A percentile compares a stretch with the other conserved stretches of the same genome.
phyloP scores from a whole-genome alignment of 2,888 invertebrate genomes.

The Lapara coniferarum region DNA sequence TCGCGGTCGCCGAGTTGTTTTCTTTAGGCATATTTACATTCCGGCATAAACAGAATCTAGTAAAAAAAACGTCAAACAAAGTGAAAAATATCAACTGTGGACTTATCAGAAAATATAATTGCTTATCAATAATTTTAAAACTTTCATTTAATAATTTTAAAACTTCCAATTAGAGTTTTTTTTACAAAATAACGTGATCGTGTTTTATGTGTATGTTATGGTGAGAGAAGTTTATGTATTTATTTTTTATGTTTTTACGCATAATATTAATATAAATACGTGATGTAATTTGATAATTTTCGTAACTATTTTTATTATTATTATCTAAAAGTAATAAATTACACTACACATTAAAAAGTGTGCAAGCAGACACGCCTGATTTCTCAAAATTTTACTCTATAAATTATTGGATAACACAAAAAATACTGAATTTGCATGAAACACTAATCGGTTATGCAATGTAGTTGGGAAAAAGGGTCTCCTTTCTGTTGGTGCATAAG shows the following conservation, averaged over 20 bases:
- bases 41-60: not conserved
- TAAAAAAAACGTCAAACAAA: not conserved
- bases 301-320: not conserved
- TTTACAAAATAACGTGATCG: not conserved
- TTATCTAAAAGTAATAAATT: not conserved
- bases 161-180: not conserved
- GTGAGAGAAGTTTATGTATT: not conserved
- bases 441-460: not conserved
- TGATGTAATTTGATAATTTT: too few relatives aligned
- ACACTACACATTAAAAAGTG: too few relatives aligned
- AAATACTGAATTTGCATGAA: too few relatives aligned
- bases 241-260: not conserved
- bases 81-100: not conserved
- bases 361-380: too few relatives aligned
- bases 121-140: not conserved
- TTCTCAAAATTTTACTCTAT: too few relatives aligned
- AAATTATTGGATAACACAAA: too few relatives aligned
- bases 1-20: conserved; percentile 2
- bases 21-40: conserved; percentile 18
- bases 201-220: not conserved
- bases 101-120: not conserved
- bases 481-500: conserved; percentile 43
- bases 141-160: not conserved
- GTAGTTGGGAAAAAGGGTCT: not conserved
- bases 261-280: not conserved